Conservation (phyloP, 2,888 invertebrate species). For the Pomacea canaliculata region DNA sequence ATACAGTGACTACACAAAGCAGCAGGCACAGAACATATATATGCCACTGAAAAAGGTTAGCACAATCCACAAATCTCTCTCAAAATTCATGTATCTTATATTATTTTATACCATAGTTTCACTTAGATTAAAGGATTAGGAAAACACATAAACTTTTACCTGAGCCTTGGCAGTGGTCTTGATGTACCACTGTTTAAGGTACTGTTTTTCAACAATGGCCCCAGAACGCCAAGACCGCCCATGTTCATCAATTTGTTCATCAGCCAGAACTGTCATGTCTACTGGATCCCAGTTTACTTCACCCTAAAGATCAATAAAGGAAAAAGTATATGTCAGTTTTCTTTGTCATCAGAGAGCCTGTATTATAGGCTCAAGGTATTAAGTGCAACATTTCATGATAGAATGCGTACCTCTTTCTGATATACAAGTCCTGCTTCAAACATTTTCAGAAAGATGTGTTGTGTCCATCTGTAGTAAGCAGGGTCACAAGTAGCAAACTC, state of each 20-base stretch:
- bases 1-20: slow-evolving; percentile 53
- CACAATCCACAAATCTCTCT: too few relatives aligned
- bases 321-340: neutral
- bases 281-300: slow-evolving; percentile 99
- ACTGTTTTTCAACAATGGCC: slow-evolving; percentile 89
- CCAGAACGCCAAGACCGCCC: slow-evolving; percentile 97
- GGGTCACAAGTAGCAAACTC: slow-evolving; percentile 91
- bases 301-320: slow-evolving; percentile 73
- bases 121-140: too few relatives aligned
- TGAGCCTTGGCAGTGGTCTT: slow-evolving; percentile 78
- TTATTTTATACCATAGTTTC: too few relatives aligned
- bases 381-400: too few relatives aligned
- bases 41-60: too few relatives aligned
- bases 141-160: neutral
- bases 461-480: slow-evolving; percentile 93
- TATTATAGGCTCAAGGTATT: too few relatives aligned
- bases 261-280: slow-evolving; percentile 95
- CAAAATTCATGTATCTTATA: too few relatives aligned
- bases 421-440: slow-evolving; percentile 87
- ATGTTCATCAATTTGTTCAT: slow-evolving; percentile 95
- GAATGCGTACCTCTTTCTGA: slow-evolving; percentile 78
- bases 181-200: slow-evolving; percentile 94
- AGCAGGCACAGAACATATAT: neutral
- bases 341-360: too few relatives aligned
- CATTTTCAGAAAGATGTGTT: slow-evolving; percentile 90